phyloP scores from a whole-genome alignment of 2,113 vertebrate species.

The Chitala chitala region DNA sequence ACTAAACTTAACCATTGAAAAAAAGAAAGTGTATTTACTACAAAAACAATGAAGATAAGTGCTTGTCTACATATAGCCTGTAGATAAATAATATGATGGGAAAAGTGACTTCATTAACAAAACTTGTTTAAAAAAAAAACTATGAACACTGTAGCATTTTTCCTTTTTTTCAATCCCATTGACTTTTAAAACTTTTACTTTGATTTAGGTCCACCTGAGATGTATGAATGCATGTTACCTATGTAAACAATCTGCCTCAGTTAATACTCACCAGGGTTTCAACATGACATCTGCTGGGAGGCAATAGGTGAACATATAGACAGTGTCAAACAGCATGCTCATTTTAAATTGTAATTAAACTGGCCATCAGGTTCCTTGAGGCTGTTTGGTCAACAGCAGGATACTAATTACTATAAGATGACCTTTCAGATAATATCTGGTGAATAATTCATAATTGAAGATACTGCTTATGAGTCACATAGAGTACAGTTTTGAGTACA shows the following conservation, averaged over 20 bases:
- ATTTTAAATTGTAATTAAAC: slow-evolving; percentile 79
- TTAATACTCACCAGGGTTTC: slow-evolving; percentile 53
- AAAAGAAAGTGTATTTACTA: too few species aligned
- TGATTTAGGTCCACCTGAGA: not conserved
- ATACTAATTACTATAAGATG: slow-evolving; percentile 76
- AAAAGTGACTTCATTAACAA: too few species aligned
- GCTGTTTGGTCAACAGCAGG: slow-evolving; percentile 76
- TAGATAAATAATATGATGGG: too few species aligned
- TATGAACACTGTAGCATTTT: not conserved
- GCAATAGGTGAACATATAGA: slow-evolving; percentile 65
- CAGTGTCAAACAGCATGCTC: slow-evolving; percentile 67
- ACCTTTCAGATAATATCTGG: slow-evolving; percentile 76
- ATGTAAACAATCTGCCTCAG: slow-evolving; percentile 34
- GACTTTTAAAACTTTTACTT: not conserved
- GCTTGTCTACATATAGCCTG: too few species aligned
- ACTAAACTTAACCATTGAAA: too few species aligned
- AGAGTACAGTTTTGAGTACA: slow-evolving; percentile 53
- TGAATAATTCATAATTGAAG: slow-evolving; percentile 74
- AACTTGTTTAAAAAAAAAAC: too few species aligned
- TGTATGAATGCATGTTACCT: slow-evolving; percentile 37
- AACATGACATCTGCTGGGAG: slow-evolving; percentile 58
- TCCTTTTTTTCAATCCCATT: not conserved
- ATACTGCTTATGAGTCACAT: slow-evolving; percentile 63
- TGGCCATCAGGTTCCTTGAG: slow-evolving; percentile 72
- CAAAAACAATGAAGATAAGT: too few species aligned